Base-by-base conservation (phyloP, 2,797 vertebrate genomes). In the Parambassis ranga region DNA sequence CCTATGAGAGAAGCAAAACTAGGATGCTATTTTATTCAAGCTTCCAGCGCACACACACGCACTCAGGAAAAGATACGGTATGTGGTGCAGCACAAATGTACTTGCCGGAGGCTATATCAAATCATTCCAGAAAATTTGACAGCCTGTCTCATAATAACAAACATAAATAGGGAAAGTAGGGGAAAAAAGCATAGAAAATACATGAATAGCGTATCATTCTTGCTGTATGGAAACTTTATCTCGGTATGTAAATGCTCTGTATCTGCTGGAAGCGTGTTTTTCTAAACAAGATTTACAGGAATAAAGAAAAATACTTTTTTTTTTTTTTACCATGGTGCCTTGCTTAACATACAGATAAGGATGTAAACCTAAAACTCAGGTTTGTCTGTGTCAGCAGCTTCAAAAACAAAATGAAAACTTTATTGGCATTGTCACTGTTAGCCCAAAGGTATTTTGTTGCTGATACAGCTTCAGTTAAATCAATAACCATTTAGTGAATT, bases 401-500 rank as follows among this genome's bases (percentile, higher is more conserved):
- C 1, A 7, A 20, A 32, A 56, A 58, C 22, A 23, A 60, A 62
- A 63, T 26, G 4, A 20, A 79, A 83, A 75, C 27, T 78, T 74
- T 46, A 70, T 58, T 44, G 35, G 38, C 38, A 16, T 63, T 42
- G 69, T 75, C 32, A 3, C 71, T 14, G 69, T 52, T 51, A 58
- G 61, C 39, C 64, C 28, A 75, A 77, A 58, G 46, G 46, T 77
- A 78, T 77, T 68, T 67, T 79, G 46, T 70, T 79, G 82, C 86
- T 88, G 84, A 84, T 82, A 58, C 70, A 82, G 85, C 77, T 63
- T 47, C 22, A 20, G 27, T 38, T 20, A 57, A 83, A 81, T 86
- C 79, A 71, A 87, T 86, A 86, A 65, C 68, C 80, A 86, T 88
- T 89, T 86, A 81, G 77, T 65, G 65, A 84, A 86, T 84, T 47